A percentile compares a stretch with the other conserved stretches of the same genome.
Conservation (phyloP, 2,113 vertebrate genomes). For the Chrysochloris asiatica region DNA sequence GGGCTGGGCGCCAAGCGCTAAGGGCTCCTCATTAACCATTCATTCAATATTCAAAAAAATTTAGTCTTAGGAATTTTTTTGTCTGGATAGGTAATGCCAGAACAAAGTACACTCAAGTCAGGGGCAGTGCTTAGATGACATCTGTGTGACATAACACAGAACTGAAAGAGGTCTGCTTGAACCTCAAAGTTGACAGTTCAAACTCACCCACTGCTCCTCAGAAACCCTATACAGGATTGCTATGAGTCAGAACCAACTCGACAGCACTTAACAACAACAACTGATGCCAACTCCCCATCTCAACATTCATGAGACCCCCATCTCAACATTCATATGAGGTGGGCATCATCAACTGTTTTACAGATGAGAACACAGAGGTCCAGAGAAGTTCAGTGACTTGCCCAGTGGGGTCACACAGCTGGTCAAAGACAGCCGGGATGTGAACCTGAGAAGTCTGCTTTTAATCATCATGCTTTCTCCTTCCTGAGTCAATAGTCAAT, state of each 20-base stretch:
- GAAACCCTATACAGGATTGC: too few species aligned
- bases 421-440: neutral
- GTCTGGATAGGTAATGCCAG: neutral
- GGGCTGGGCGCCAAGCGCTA: neutral
- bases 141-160: too few species aligned
- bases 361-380: neutral
- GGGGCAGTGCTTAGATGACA: neutral
- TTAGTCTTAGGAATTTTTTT: neutral
- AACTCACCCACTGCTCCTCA: too few species aligned
- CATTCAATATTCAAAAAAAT: neutral
- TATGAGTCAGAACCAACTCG: too few species aligned
- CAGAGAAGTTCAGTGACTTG: neutral
- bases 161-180: too few species aligned
- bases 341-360: too few species aligned
- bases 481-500: accelerated
- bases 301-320: neutral
- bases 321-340: neutral
- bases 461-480: neutral
- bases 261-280: too few species aligned
- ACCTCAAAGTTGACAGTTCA: too few species aligned
- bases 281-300: too few species aligned
- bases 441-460: neutral
- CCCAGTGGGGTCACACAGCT: conserved; percentile 17
- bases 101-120: neutral
- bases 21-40: neutral